Percentiles rank a stretch among this genome's conserved stretches.
Evolutionary conservation across 1,140 invertebrate species (phyloP).

Genomic region (Macrocentrus cingulum): DNA sequence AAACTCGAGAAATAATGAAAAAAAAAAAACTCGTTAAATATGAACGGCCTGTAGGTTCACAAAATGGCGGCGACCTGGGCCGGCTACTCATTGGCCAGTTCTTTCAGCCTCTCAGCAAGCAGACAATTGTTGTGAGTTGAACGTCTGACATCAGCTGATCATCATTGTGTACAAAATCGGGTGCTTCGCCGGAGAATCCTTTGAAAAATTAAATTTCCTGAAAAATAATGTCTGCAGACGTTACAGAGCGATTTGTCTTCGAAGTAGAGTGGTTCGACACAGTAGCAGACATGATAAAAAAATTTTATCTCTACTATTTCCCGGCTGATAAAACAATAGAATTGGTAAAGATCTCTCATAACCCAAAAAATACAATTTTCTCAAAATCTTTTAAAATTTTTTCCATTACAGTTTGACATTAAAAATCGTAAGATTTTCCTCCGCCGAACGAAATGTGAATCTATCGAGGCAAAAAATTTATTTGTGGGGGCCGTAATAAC

Average conservation of each 20-base stretch:
- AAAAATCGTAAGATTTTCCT: slow-evolving; percentile 75
- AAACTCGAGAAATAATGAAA: too few relatives aligned
- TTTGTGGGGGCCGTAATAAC: slow-evolving; percentile 76
- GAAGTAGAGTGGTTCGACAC: slow-evolving; percentile 83
- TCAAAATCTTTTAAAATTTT: slow-evolving; percentile 23
- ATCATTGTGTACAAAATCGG: too few relatives aligned
- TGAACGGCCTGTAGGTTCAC: too few relatives aligned
- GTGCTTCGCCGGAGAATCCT: too few relatives aligned
- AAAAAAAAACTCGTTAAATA: too few relatives aligned
- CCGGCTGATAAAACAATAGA: slow-evolving; percentile 74
- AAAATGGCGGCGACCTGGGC: too few relatives aligned
- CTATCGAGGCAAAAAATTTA: slow-evolving; percentile 69
- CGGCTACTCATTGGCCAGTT: too few relatives aligned
- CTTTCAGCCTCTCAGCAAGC: too few relatives aligned
- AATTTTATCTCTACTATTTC: slow-evolving; percentile 77
- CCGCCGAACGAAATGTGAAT: slow-evolving; percentile 70
- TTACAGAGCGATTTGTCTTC: slow-evolving; percentile 60
- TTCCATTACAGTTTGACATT: slow-evolving; percentile 70
- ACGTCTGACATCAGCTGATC: too few relatives aligned
- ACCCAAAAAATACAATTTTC: slow-evolving; percentile 11
- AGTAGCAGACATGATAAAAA: slow-evolving; percentile 69
- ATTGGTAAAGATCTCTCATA: slow-evolving; percentile 60
- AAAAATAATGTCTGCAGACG: slow-evolving; percentile 22
- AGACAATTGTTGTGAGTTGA: too few relatives aligned
- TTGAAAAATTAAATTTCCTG: too few relatives aligned